Evolutionary conservation across 2,113 vertebrate species (phyloP).

Genomic region (Cavia porcellus): DNA sequence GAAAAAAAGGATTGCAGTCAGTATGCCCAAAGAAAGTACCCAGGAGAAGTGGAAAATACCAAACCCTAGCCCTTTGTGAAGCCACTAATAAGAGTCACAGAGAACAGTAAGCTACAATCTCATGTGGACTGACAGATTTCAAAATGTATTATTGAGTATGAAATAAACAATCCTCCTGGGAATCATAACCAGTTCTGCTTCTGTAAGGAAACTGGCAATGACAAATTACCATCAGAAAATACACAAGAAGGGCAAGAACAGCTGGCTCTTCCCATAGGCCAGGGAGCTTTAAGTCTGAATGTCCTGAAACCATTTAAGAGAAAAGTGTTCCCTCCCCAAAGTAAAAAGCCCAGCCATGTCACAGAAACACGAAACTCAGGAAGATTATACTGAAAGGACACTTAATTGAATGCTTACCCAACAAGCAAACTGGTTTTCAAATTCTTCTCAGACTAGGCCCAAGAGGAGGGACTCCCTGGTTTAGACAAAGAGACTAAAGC

Average conservation of each 20-base stretch:
- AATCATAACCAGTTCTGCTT: background rate
- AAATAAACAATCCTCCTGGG: conserved; percentile 25
- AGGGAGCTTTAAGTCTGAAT: background rate
- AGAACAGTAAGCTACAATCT: background rate
- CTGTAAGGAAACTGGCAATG: conserved; percentile 17
- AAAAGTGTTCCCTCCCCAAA: background rate
- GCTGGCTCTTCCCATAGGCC: background rate
- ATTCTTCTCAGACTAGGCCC: background rate
- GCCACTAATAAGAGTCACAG: background rate
- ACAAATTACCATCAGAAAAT: background rate
- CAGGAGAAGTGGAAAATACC: background rate
- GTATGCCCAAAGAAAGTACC: background rate
- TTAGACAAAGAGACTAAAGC: conserved; percentile 45
- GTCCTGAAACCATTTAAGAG: background rate
- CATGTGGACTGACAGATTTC: background rate
- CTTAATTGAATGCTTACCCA: background rate
- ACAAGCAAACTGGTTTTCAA: background rate
- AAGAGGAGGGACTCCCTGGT: background rate
- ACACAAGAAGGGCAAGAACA: background rate
- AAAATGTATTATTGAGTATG: background rate
- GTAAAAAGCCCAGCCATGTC: background rate
- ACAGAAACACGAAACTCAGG: background rate
- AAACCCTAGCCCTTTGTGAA: background rate
- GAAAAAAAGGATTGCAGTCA: background rate
- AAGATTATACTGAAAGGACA: background rate